Conservation (phyloP, 2,888 invertebrate genomes). For the Leptinotarsa peninsularis region DNA sequence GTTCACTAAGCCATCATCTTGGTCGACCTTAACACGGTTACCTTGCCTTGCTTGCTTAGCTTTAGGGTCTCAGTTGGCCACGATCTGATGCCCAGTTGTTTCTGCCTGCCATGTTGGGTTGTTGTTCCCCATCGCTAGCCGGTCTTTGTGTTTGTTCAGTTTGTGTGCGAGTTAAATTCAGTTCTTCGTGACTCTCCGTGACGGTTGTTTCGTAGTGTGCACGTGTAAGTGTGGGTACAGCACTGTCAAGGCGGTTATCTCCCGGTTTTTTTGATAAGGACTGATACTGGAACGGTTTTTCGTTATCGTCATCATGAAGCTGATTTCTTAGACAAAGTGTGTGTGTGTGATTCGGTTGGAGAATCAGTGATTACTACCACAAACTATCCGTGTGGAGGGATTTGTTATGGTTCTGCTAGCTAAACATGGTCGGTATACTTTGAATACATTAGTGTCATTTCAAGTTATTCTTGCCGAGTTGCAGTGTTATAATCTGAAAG, state of each 20-base stretch:
- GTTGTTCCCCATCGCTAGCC: conserved; percentile 15
- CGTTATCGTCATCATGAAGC: neutral
- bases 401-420: conserved; percentile 47
- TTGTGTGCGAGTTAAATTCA: conserved; percentile 26
- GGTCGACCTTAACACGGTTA: conserved; percentile 53
- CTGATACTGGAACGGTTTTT: conserved; percentile 8
- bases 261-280: conserved; percentile 23
- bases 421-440: conserved; percentile 46
- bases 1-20: conserved; percentile 30
- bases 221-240: conserved; percentile 38
- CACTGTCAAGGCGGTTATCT: conserved; percentile 30
- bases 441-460: conserved; percentile 28
- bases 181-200: conserved; percentile 25
- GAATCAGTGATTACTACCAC: conserved; percentile 14
- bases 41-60: conserved; percentile 38
- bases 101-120: conserved; percentile 29
- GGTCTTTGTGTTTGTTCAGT: conserved; percentile 29
- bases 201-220: conserved; percentile 19
- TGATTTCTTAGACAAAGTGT: conserved; percentile 13
- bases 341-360: conserved; percentile 15
- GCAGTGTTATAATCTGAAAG: conserved; percentile 7
- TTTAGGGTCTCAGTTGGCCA: conserved; percentile 30
- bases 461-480: conserved; percentile 19
- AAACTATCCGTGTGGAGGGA: conserved; percentile 13
- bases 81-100: conserved; percentile 25